Base-by-base conservation (phyloP, 2,113 vertebrate genomes). In the Epinephelus lanceolatus region DNA sequence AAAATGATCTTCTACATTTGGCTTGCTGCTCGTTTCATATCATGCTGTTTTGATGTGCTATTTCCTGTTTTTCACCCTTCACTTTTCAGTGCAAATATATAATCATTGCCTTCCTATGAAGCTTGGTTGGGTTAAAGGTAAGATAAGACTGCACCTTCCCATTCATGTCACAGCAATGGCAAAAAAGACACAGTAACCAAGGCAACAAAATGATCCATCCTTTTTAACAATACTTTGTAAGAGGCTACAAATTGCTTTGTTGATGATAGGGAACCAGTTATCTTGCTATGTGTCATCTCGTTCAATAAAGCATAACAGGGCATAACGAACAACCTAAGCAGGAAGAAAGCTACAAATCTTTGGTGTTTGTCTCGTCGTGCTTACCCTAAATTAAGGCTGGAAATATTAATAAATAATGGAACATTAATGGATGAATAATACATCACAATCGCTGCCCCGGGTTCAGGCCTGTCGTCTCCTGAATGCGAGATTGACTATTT, bases 81-180 rank as follows among this genome's bases (percentile, higher is more conserved):
- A 7, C 12, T n/a, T 51, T 71, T 59, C 51, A 45, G 57, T 72
- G 37, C 52, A 75, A 81, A 81, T 72, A 15, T 33, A 51, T 68
- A 37, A 63, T 56, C 14, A 15, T 65, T 45, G 6, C 37, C 49
- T 52, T 73, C 23, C 30, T 63, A 1, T 76, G 59, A 40, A 23
- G 66, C 27, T 53, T 13, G 45, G 37, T 77, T 57, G 71, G 52
- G 23, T 72, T 30, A 30, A 59, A 63, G 45, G 51, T 55, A 60
- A 68, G 3, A 52, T 81, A 18, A 84, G 62, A 72, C 59, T 57
- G 53, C 11, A 62, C 30, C 47, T 76, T 81, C 84, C 86, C 73
- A 86, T 81, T 88, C 85, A 92, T 91, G 90, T 86, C 86, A 92
- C 88, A 89, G 82, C 86, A 89, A 87, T 67, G 21, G 45, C 25